Evolutionary conservation across 2,113 vertebrate species (phyloP).

Genomic region (Urocynchramus pylzowi): DNA sequence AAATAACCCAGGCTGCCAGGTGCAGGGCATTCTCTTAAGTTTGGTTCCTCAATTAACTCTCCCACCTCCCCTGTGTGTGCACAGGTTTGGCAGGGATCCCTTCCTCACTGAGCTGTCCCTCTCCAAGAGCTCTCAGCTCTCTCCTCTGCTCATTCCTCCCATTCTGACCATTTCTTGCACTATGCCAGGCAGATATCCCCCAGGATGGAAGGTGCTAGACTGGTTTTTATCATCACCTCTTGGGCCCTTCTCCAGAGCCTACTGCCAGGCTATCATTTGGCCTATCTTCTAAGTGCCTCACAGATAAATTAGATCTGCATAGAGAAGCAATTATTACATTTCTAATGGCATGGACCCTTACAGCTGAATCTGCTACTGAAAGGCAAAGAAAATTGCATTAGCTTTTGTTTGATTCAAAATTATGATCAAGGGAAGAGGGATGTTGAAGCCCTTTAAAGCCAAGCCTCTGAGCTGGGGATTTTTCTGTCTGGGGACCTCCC

Average conservation of each 20-base stretch:
- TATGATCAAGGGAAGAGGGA: constrained; percentile 7
- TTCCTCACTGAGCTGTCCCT: background rate
- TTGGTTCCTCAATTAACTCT: background rate
- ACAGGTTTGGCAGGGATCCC: background rate
- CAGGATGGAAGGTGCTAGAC: constrained; percentile 36
- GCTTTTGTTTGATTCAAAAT: constrained; percentile 52
- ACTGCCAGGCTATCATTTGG: constrained; percentile 2
- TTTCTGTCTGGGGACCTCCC: background rate
- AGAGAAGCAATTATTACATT: constrained; percentile 62
- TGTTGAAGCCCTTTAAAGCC: constrained; percentile 3
- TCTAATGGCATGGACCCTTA: constrained; percentile 50
- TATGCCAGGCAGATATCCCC: background rate
- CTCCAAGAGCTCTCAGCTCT: background rate
- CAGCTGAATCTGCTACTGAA: constrained; percentile 29
- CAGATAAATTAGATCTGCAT: constrained; percentile 47
- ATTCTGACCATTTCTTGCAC: background rate
- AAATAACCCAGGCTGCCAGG: background rate
- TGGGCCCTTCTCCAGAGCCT: constrained; percentile 17
- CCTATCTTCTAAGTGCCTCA: constrained; percentile 51
- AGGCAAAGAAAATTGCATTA: constrained; percentile 61
- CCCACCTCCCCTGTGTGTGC: background rate
- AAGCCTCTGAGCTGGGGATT: background rate
- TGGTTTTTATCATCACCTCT: constrained; percentile 48
- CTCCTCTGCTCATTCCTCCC: background rate
- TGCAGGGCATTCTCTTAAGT: background rate